Evolutionary conservation across 2,888 invertebrate species (phyloP).

Genomic region (Phyllotreta cruciferae): DNA sequence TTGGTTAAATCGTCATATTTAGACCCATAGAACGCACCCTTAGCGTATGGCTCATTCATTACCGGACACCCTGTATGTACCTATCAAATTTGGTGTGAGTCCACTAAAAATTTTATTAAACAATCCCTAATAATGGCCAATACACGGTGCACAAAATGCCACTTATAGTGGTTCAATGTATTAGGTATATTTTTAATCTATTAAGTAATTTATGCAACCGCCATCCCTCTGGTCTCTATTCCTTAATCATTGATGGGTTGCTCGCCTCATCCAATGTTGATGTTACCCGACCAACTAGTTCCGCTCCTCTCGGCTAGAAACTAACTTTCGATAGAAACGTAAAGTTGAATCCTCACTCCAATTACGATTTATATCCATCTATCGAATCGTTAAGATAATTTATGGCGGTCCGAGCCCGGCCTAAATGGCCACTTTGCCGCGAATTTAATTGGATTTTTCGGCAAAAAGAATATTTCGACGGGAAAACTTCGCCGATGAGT

Average conservation of each 20-base stretch:
- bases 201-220: background rate
- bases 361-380: constrained; percentile 32
- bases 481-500: constrained; percentile 11
- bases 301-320: constrained; percentile 2
- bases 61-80: too few species aligned
- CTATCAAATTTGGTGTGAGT: too few species aligned
- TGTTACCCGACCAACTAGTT: constrained; percentile 29
- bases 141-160: too few species aligned
- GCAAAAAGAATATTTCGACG: constrained; percentile 23
- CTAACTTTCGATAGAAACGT: constrained; percentile 2
- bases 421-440: constrained; percentile 23
- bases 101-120: too few species aligned
- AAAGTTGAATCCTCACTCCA: constrained; percentile 27
- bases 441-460: constrained; percentile 29
- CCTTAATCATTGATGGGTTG: constrained; percentile 28
- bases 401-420: constrained; percentile 25
- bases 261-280: constrained; percentile 31
- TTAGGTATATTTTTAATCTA: too few species aligned
- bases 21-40: too few species aligned
- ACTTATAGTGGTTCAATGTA: too few species aligned
- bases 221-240: constrained; percentile 16
- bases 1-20: too few species aligned
- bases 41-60: too few species aligned
- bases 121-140: too few species aligned
- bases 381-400: constrained; percentile 36